phyloP scores from a whole-genome alignment of 1,140 invertebrate genomes.

The Lepidurus couesii region DNA sequence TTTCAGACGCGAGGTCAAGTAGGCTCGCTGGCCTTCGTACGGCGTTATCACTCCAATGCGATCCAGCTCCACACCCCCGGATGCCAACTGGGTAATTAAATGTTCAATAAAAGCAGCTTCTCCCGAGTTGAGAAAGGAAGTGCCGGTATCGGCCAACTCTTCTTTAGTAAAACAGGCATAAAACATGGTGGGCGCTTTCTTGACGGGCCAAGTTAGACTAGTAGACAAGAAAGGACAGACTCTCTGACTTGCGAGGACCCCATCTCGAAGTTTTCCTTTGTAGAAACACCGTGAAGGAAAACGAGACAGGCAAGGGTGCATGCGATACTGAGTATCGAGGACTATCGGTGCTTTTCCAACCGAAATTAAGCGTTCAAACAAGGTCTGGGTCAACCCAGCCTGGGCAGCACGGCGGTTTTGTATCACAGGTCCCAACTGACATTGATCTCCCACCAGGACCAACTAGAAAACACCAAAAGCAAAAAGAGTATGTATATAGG shows the following conservation, averaged over 20 bases:
- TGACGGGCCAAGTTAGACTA: constrained; percentile 29
- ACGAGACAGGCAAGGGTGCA: constrained; percentile 47
- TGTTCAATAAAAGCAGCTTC: too few species aligned
- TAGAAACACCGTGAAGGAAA: constrained; percentile 48
- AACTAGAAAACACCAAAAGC: constrained; percentile 39
- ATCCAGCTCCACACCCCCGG: too few species aligned
- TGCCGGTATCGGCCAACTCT: too few species aligned
- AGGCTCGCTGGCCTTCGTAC: constrained; percentile 46
- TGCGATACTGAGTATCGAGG: constrained; percentile 50
- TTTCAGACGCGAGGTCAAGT: too few species aligned
- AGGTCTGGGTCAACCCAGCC: constrained; percentile 39
- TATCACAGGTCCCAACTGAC: constrained; percentile 51
- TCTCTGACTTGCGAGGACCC: constrained; percentile 29
- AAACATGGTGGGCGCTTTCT: constrained; percentile 29
- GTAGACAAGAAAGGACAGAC: not conserved
- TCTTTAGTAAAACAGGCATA: too few species aligned
- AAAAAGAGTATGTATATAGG: too few species aligned
- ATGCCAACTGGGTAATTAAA: too few species aligned
- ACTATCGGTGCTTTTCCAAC: constrained; percentile 38
- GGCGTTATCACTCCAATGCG: constrained; percentile 63
- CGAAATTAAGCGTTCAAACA: constrained; percentile 47
- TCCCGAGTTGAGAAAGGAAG: too few species aligned
- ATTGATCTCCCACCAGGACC: constrained; percentile 52
- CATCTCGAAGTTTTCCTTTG: constrained; percentile 45
- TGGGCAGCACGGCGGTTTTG: not conserved